Percentiles rank a stretch among this genome's conserved stretches.
These are phyloP conservation scores for Tachycineta bicolor DNA, from an alignment of 2,113 vertebrate genomes.

Conservation along the genomic window DNA sequence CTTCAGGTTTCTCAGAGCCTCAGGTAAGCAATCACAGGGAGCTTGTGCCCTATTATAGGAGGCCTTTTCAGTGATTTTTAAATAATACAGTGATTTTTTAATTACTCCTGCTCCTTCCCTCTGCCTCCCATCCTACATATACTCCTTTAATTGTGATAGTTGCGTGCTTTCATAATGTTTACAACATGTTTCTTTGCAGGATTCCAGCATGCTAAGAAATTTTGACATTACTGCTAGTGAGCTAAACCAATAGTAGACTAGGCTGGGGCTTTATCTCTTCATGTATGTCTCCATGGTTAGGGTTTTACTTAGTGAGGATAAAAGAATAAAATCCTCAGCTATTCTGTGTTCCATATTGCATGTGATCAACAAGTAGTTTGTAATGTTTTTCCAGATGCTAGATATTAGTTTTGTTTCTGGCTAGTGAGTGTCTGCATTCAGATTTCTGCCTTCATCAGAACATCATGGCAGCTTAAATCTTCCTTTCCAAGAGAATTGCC, in stretches of 20 bases:
- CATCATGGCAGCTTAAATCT: not conserved
- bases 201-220: not conserved
- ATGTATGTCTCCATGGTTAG: not conserved
- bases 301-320: not conserved
- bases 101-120: not conserved
- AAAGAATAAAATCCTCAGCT: not conserved
- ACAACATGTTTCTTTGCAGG: not conserved
- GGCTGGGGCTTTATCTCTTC: not conserved
- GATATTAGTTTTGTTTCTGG: not conserved
- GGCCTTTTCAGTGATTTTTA: not conserved
- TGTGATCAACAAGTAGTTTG: not conserved
- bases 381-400: not conserved
- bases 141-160: not conserved
- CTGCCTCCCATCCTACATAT: not conserved
- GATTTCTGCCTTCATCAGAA: not conserved
- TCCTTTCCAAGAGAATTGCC: not conserved
- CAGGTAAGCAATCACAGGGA: conserved; percentile 65
- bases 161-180: not conserved
- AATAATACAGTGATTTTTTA: not conserved
- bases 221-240: not conserved
- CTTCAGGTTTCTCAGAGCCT: conserved; percentile 66
- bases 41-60: not conserved
- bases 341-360: not conserved
- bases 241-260: not conserved
- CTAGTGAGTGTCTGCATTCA: not conserved